Evolutionary conservation across 2,113 vertebrate genomes (phyloP), one percentile per base, ranked within the genome.

Genomic region (Edolisoma coerulescens): DNA sequence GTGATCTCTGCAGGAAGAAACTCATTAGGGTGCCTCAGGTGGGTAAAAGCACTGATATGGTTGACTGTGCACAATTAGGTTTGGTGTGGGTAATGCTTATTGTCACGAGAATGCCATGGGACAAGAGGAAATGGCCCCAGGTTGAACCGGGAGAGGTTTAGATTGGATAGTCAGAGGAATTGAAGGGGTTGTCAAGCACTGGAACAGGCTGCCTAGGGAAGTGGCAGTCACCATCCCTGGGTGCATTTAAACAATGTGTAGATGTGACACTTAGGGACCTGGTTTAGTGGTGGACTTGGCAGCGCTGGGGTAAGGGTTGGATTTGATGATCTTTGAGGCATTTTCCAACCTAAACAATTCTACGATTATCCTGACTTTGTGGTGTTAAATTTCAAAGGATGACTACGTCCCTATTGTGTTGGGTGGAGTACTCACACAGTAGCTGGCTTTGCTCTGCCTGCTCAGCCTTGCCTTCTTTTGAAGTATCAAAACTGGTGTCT

Each of bases 361-460:
- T 37, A 6, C 61, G 18, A 10, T 76, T 37, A 85, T 56, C 67
- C 78, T 53, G 67, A 35, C 65, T 68, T 61, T 14, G 23, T 32
- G 56, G 12, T 54, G 74, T 59, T 83, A 47, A 10, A 14, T 87
- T 68, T 35, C 37, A 44, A 47, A 87, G 77, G 59, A 56, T 49
- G 10, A 24, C 23, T 49, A 5, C 0, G 0, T 73, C 64, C 54
- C 47, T 52, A 0, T 16, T 4, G 10, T 20, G 12, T 44, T 32
- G 57, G n/a, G 19, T 24, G 59, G 28, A 64, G 21, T 7, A 33
- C 18, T 37, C 53, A 30, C 54, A 54, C 27, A 37, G 64, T 27
- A 19, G 30, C 59, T 57, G 59, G n/a, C 13, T 71, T 44, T 79
- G 85, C 84, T 82, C 41, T 87, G 42, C 39, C 41, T 74, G 53